Base-by-base conservation (phyloP, 2,113 vertebrate species). In the Heterotilapia buettikoferi region DNA sequence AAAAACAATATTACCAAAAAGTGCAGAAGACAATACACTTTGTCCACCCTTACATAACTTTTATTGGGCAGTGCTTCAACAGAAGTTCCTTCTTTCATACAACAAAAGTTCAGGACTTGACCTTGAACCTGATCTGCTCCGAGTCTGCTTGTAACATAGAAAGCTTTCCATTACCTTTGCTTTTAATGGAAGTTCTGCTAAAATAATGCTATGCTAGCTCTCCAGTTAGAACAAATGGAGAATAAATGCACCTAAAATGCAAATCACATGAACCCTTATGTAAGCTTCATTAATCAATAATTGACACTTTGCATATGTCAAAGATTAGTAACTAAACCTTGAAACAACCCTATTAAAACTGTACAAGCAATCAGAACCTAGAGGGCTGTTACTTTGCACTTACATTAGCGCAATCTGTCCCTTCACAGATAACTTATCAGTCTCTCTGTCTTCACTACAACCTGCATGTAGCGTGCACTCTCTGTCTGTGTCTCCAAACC, bases 371-470 rank as follows among this genome's bases (percentile, higher is more conserved):
- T 86, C 53, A 40, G 50, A 86, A 33, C 10, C n/a, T 68, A 19
- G 56, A 5, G 54, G 4, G 14, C 76, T 86, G 90, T 90, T 2
- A 92, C 91, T 94, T 89, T 91, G 91, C 59, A 59, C 89, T 89
- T n/a, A 38, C 13, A 86, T 87, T 18, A 63, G 81, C 2, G 50
- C 54, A 88, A 82, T 90, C 85, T 13, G 5, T 54, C 50, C 7
- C 53, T 6, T 21, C 11, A 61, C 83, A 71, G 90, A 93, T 93
- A 94, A 71, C 24, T 1, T 93, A 92, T 93, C 92, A 66, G 73
- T 6, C 47, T 47, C 11, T 13, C 66, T 5, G 83, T 63, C 84
- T 73, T 88, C 86, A 87, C 9, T 52, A 7, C 79, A 57, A 87
- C 88, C 86, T 73, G 52, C 53, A 36, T 86, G 84, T 29, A 45